A percentile compares a stretch with the other conserved stretches of the same genome.
phyloP scores from a whole-genome alignment of 2,888 invertebrate genomes.

The Neoascia interrupta region DNA sequence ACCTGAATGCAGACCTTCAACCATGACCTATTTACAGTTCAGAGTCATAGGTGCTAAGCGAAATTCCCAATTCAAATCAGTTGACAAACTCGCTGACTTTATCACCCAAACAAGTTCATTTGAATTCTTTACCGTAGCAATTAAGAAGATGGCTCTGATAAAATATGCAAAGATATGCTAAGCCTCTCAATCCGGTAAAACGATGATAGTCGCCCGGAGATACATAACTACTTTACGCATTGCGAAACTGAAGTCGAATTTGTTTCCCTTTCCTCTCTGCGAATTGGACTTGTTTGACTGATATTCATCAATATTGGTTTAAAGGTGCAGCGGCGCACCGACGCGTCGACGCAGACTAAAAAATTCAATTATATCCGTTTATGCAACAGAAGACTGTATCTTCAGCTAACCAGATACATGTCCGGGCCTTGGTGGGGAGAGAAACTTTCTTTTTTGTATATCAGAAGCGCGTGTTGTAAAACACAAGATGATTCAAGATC shows the following conservation, averaged over 20 bases:
- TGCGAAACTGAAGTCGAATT: slow-evolving; percentile 26
- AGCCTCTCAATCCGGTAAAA: slow-evolving; percentile 8
- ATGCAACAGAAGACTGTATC: slow-evolving; percentile 46
- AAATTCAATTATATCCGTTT: slow-evolving; percentile 64
- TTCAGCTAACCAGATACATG: slow-evolving; percentile 16
- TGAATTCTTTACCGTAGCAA: background rate
- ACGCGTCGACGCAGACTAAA: background rate
- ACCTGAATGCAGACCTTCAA: too few relatives aligned
- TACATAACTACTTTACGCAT: too few relatives aligned
- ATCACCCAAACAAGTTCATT: slow-evolving; percentile 6
- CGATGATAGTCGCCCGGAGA: background rate
- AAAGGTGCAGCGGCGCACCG: background rate
- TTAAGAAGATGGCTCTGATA: slow-evolving; percentile 10
- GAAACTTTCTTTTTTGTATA: slow-evolving; percentile 38
- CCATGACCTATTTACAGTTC: too few relatives aligned
- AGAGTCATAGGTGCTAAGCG: too few relatives aligned
- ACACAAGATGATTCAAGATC: slow-evolving; percentile 20
- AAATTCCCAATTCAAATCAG: too few relatives aligned
- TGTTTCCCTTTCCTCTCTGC: background rate
- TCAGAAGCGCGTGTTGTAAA: slow-evolving; percentile 15
- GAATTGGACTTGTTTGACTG: too few relatives aligned
- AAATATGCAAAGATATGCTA: slow-evolving; percentile 25
- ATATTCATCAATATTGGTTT: too few relatives aligned
- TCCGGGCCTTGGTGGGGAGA: background rate
- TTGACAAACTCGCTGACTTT: background rate